These are phyloP conservation scores for Albula glossodonta DNA, from an alignment of 2,113 vertebrate species.

Conservation along the genomic window DNA sequence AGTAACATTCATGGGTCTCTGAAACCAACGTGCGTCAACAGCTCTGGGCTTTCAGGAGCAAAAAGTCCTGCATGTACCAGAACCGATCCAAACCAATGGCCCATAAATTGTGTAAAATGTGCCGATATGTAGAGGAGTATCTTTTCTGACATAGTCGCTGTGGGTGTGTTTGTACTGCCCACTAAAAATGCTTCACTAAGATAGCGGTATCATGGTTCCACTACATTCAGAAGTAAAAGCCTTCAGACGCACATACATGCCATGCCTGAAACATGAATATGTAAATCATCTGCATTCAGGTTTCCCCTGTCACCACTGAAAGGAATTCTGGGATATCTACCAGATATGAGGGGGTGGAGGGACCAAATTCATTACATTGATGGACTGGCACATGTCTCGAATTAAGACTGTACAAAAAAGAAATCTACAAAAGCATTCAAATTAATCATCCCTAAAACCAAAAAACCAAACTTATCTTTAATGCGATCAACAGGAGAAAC, in stretches of 20 bases:
- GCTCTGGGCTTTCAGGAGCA: not conserved
- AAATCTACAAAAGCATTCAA: too few relatives aligned
- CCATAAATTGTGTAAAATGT: not conserved
- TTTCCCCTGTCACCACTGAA: not conserved
- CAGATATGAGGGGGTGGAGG: not conserved
- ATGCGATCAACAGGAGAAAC: not conserved
- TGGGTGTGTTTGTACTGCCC: not conserved
- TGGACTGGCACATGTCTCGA: too few relatives aligned
- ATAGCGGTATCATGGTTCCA: not conserved
- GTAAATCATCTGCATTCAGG: not conserved
- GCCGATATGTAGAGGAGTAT: not conserved
- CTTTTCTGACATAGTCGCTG: not conserved
- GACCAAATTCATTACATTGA: not conserved
- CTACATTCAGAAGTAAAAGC: not conserved
- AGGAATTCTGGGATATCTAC: not conserved
- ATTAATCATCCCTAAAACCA: too few relatives aligned
- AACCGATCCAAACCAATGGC: not conserved
- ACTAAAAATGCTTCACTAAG: not conserved
- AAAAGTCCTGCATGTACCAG: not conserved
- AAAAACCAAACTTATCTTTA: not conserved
- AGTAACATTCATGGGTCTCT: not conserved
- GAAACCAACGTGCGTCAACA: not conserved
- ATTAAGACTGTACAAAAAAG: too few relatives aligned
- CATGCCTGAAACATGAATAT: not conserved
- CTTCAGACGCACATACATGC: not conserved